These are phyloP conservation scores for Esperia sulphurella DNA, from an alignment of 2,888 invertebrate species.

Conservation along the genomic window DNA sequence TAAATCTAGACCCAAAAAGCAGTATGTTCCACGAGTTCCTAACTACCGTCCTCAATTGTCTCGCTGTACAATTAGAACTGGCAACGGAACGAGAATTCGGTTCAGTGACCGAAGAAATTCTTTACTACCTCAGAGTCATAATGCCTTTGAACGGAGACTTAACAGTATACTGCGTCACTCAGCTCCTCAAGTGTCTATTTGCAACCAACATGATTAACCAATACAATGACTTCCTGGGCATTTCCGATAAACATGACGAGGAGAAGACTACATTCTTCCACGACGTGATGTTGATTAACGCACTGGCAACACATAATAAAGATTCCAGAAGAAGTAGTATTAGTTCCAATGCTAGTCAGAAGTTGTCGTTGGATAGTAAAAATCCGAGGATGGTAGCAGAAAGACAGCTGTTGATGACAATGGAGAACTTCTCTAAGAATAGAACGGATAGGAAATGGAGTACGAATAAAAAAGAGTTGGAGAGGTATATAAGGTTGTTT, in stretches of 20 bases:
- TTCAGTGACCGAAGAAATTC: constrained; percentile 87
- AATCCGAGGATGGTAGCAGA: constrained; percentile 58
- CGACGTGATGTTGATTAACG: constrained; percentile 54
- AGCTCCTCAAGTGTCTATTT: constrained; percentile 87
- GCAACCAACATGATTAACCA: constrained; percentile 83
- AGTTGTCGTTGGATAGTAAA: constrained; percentile 45
- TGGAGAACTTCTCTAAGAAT: constrained; percentile 70
- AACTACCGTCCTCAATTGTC: constrained; percentile 80
- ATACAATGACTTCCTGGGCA: constrained; percentile 57
- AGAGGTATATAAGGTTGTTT: constrained; percentile 93
- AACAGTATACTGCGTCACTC: constrained; percentile 87
- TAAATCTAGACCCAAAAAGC: constrained; percentile 86
- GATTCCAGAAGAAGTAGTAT: constrained; percentile 49
- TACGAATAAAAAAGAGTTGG: constrained; percentile 73
- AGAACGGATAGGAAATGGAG: constrained; percentile 69
- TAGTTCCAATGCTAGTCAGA: constrained; percentile 56
- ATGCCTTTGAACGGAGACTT: constrained; percentile 84
- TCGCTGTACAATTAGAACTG: constrained; percentile 85
- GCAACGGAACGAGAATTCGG: constrained; percentile 85
- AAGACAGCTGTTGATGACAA: constrained; percentile 52
- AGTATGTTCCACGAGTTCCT: constrained; percentile 86
- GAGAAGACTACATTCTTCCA: constrained; percentile 39
- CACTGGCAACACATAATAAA: constrained; percentile 24
- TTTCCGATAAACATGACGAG: constrained; percentile 32
- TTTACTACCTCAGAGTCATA: constrained; percentile 85